Evolutionary conservation across 2,888 invertebrate species (phyloP), one percentile per base, ranked within the genome.

Genomic region (Cheilosia vernalis): DNA sequence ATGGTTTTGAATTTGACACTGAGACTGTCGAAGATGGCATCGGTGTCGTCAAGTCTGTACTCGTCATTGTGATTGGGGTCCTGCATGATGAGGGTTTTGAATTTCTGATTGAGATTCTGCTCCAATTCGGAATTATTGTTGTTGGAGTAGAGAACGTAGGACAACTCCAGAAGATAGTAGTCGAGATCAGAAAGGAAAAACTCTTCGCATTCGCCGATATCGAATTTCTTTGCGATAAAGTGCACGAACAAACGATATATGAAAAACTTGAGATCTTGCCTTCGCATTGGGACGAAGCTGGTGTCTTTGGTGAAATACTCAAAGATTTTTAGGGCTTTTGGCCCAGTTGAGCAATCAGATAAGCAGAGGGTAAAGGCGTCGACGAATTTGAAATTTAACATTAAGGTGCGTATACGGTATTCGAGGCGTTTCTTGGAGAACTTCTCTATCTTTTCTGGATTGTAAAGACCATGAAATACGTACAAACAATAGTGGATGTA

Each of bases 271-370:
- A 92, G 89, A 85, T 92, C 92, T 63, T 91, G 89, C 4, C 91
- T 89, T 73, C 90, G 89, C 88, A 92, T 89, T 15, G 92, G 92
- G 72, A 92, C 92, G 72, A 92, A 91, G 73, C 91, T 91, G 21
- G 92, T 90, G 72, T 92, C 92, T 89, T 92, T 92, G 87, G 92
- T 92, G 78, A 92, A 92, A 88, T 92, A 92, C 89, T 92, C 92
- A 80, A 92, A 92, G 10, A 92, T 88, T 89, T 92, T 92, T 0
- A 92, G 88, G 4, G 92, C 89, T 61, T 90, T 90, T 64, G 89
- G 88, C 44, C 90, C 88, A 47, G 72, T 90, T 58, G 88, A 88
- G 64, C 91, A 91, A 82, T 89, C 90, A 6, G 89, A 89, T 81
- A 92, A 88, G 76, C 92, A 92, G 30, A 91, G 88, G 60, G 89